Evolutionary conservation across 1,140 invertebrate genomes (phyloP), one percentile per base, ranked within the genome.

Genomic region (Oncopeltus fasciatus): DNA sequence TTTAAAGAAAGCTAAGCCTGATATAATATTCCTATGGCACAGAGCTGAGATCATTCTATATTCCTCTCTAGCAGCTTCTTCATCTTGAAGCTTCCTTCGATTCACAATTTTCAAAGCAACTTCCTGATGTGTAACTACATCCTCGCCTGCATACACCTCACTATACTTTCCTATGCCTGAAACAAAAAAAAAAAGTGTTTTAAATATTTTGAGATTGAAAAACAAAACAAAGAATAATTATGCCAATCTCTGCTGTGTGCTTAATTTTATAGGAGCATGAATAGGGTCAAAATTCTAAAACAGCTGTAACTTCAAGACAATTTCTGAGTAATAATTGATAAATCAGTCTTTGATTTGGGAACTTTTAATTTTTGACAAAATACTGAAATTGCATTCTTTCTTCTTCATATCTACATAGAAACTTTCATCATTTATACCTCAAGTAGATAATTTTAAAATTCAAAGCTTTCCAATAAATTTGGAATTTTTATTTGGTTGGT

Each of bases 101-200:
- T 78, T 77, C 4, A 86, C 81, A 74, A 87, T 85, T 69, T 91
- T 91, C 1, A 88, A 75, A 0, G 87, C 87, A 2, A 90, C 81
- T 67, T 86, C 80, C 60, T 85, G 82, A 3, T 84, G 84, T 2
- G 85, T 88, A 16, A 83, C 84, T 20, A 81, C 76, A 67, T 86
- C 84, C 57, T 85, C 72, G 4, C 86, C 87, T 63, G 83, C 80
- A 20, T 81, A 38, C 4, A 61, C 44, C 51, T 46, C 43, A 43
- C 43, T 33, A 33, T 38, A 57, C 28, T 33, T 29, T 57, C 31
- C 31, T 57, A 18, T 31, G 12, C 56, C 31, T 38, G 28, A 8
- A 33, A 31, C 1, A 33, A n/a, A 29, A 33, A 57, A 29, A 33
- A 2, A 57, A 57, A 57, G 21, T 24, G 4, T 14, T 21, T 57